Base-by-base conservation (phyloP, 2,113 vertebrate species). In the Thalassarche chlororhynchos region DNA sequence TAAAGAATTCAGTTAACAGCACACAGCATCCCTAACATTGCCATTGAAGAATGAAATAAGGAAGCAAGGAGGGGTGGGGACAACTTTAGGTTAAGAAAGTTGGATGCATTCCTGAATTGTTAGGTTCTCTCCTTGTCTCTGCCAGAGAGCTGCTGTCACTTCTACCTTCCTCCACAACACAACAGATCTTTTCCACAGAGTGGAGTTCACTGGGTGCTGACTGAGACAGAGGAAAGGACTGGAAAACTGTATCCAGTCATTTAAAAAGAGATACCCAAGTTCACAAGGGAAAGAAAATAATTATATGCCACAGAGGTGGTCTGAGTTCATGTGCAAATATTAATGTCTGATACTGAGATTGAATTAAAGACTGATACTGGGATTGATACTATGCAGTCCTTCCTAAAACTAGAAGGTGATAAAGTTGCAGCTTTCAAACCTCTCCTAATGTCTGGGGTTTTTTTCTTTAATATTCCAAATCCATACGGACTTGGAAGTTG, bases 61-160 rank as follows among this genome's bases (percentile, higher is more conserved):
- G 46, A 65, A 65, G 84, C 9, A 12, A 20, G 3, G 1, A 4
- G 5, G 9, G 4, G 2, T 15, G 23, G 12, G 4, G 21, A 32
- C 8, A 65, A 52, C 7, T 54, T 66, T 26, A 42, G 34, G 8
- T 79, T 49, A 61, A 84, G 61, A 46, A 85, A 61, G 28, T 40
- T 68, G 16, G 14, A 65, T 40, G 28, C 7, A 54, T 40, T 84
- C 15, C 32, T 79, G 25, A 32, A 28, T 47, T 32, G 34, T 40
- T 46, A 60, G 24, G 8, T 66, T 79, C 9, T 66, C 14, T 21
- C 12, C 13, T 78, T 61, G 8, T 40, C 25, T 61, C 21, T 55
- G 29, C 12, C 31, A 42, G 38, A 83, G 16, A 71, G 20, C 12
- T 68, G 17, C 15, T 49, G 46, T 18, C 44, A 44, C 23, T 4